Base-by-base conservation (phyloP, 2,888 invertebrate species). In the Orthonevra nobilis region DNA sequence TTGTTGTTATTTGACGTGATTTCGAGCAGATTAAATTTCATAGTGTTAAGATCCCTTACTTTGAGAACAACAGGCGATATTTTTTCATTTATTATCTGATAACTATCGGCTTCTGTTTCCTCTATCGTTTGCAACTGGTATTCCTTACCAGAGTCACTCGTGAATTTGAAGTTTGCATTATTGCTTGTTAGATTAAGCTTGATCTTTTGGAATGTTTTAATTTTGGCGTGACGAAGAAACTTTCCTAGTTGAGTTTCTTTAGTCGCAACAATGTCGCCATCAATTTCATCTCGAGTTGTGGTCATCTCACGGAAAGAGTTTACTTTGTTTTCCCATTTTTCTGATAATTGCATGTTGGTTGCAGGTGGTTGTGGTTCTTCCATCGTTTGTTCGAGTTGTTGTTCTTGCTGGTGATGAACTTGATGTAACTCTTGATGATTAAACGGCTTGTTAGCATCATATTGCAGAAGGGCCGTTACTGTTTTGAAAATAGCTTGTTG, bases 401-500 rank as follows among this genome's bases (percentile, higher is more conserved):
- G 54, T 72, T 86, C 84, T 83, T 85, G 84, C 83, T 84, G 85
- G 73, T 85, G 86, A 69, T 86, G 86, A 82, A 85, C 82, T 74
- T 84, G 85, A 61, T 83, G 84, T 82, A 84, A 84, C 84, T 90
- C 90, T 84, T 90, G 89, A 82, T 90, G 90, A 83, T 90, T 5
- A 44, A 58, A 90, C 14, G 86, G 87, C 83, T 86, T 86, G 77
- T 86, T 83, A 50, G 84, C n/a, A n/a, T n/a, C n/a, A n/a, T n/a
- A n/a, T n/a, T n/a, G 85, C 81, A 89, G 85, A 79, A 89, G 83
- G 69, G 86, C 88, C 56, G 85, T 82, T 58, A 88, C 85, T 58
- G 89, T 89, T 83, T 85, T 86, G 81, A 85, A 84, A 68, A 89
- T 84, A 58, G 87, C 87, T 48, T 85, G 81, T 58, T 85, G 85